Base-by-base conservation (phyloP, 2,797 vertebrate species). In the Anguilla megastoma region DNA sequence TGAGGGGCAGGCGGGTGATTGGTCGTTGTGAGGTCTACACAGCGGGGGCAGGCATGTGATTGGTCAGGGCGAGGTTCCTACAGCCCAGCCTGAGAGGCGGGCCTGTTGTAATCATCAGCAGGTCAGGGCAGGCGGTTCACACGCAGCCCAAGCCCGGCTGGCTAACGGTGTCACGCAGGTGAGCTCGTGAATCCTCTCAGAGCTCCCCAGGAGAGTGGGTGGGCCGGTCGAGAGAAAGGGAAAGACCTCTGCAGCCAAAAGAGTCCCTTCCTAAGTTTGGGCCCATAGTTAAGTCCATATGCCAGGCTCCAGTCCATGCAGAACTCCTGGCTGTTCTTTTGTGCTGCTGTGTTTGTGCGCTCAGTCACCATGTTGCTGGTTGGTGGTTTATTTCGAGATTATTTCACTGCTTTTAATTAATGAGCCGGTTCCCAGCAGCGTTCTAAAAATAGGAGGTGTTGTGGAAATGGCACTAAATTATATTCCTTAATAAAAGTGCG, bases 271-370 rank as follows among this genome's bases (percentile, higher is more conserved):
- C 21, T 45, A 41, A n/a, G 45, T 50, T 21, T 33, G 74, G 14
- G 36, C 33, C 79, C 9, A 10, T 79, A 6, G 50, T n/a, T 48
- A 10, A 82, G 41, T 48, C 45, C 6, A 45, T 21, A 50, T 24
- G 41, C 41, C 21, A 2, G 14, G 21, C 76, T 48, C 16, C 41
- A 24, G 36, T 80, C 41, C n/a, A 90, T 87, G 50, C 84, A 85
- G 89, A 89, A 50, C 80, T 85, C 85, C 87, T 88, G 87, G 66
- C 86, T 83, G 48, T 69, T 14, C 82, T 16, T 85, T 69, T 71
- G 45, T 30, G 50, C 76, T 2, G 71, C 9, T 24, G 36, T 48
- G 41, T 50, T 24, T 50, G 36, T 36, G 21, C 3, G 3, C 56
- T 86, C 58, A 30, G 24, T 56, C 79, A 8, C 30, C 12, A n/a